Evolutionary conservation across 92 coral and sea anemone genomes (phyloP).

Genomic region (Heliopora coerulea): DNA sequence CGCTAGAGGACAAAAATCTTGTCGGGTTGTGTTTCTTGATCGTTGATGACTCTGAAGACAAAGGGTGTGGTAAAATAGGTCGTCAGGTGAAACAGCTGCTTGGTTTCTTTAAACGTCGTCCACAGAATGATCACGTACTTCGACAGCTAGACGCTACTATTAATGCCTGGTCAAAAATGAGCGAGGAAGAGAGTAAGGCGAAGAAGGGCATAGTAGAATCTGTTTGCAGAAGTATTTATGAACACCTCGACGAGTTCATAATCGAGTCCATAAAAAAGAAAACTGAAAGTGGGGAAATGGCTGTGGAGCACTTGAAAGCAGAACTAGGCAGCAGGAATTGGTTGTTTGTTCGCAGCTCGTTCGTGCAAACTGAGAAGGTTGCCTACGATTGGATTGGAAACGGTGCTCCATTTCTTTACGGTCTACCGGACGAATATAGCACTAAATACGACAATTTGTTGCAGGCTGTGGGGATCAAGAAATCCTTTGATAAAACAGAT

Average conservation of each 20-base stretch:
- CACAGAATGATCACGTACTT: conserved; percentile 51
- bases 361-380: no score
- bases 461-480: conserved; percentile 49
- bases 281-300: conserved; percentile 6
- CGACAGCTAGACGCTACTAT: conserved; percentile 53
- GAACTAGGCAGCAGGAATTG: no score
- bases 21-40: conserved; percentile 61
- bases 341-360: no score
- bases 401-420: conserved; percentile 73
- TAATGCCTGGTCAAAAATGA: not conserved
- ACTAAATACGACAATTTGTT: conserved; percentile 48
- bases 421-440: conserved; percentile 48
- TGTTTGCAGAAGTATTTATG: conserved; percentile 66
- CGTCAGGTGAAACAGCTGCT: conserved; percentile 48
- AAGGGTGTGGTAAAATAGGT: conserved; percentile 61
- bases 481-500: conserved; percentile 39
- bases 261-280: conserved; percentile 8
- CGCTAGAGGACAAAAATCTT: conserved; percentile 43
- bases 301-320: no score
- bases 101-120: conserved; percentile 45
- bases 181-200: conserved; percentile 32
- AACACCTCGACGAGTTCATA: conserved; percentile 56
- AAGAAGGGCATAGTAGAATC: conserved; percentile 58
- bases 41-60: conserved; percentile 58
- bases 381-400: conserved; percentile 61